Evolutionary conservation across 2,113 vertebrate species (phyloP), one percentile per base, ranked within the genome.

Genomic region (Clarias macrocephalus): DNA sequence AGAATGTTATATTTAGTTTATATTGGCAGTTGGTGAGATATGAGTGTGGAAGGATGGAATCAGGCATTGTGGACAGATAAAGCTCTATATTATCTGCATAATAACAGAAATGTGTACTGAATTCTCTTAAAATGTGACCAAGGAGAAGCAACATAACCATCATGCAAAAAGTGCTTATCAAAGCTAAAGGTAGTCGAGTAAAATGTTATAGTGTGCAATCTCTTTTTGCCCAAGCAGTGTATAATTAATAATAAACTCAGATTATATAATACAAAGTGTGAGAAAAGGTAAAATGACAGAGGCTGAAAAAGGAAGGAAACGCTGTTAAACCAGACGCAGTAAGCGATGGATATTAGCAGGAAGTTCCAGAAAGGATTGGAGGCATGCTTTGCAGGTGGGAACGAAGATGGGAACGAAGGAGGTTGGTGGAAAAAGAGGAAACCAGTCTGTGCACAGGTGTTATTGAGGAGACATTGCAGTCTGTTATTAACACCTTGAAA

Each of bases 401-500:
- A 37, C 33, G 76, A 37, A 84, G 62, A 63, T 30, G 37, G 80
- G 63, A 30, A 81, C 15, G 42, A 16, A 66, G 77, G 70, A 37
- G 48, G 37, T 33, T 28, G 81, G 85, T 57, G 21, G 76, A 88
- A 81, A 86, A 87, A 68, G 88, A 82, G 56, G 80, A 19, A 80
- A 76, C 79, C 91, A 89, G 90, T 92, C 93, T 93, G 90, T 93
- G 95, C 95, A 95, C 96, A 96, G 96, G 95, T 96, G 96, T 95
- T 94, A 93, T 91, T 93, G 95, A 96, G 94, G 56, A 83, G 48
- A 60, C 75, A 48, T 92, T 94, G 91, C 94, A 93, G 94, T 94
- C 91, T 96, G 93, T 97, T 95, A 97, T 96, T 97, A 96, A 95
- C 94, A 93, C 93, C 91, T 93, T 94, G 89, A 93, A 92, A 96